Percentiles rank a stretch among this genome's conserved stretches.
phyloP scores from a whole-genome alignment of 2,888 invertebrate genomes.

The Deladenus siricidicola region DNA sequence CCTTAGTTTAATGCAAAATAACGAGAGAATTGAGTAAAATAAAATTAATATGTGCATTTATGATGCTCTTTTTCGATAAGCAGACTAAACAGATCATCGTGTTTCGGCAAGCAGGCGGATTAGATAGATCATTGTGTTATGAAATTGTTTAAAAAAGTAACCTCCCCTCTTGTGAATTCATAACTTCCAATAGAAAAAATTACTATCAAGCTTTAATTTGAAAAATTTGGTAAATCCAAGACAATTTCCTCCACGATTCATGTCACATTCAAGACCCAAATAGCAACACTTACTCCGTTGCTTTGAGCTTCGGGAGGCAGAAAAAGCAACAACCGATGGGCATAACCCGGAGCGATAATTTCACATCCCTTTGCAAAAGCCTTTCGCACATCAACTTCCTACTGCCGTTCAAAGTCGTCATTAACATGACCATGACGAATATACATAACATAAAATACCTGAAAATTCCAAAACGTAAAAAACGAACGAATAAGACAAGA shows the following conservation, averaged over 20 bases:
- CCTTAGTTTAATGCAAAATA: too few species aligned
- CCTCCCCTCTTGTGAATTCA: too few species aligned
- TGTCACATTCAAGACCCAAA: too few species aligned
- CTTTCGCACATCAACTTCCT: conserved; percentile 41
- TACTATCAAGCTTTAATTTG: neutral
- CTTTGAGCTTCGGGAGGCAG: conserved; percentile 29
- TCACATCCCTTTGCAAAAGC: conserved; percentile 18
- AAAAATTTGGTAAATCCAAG: too few species aligned
- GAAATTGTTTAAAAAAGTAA: neutral
- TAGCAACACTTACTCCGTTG: conserved; percentile 27
- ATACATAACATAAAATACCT: conserved; percentile 52
- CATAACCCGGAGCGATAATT: conserved; percentile 22
- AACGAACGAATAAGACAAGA: neutral
- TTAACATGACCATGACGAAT: conserved; percentile 46
- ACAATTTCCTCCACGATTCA: neutral
- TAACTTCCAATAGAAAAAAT: too few species aligned
- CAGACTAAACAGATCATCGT: too few species aligned
- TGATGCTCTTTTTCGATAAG: too few species aligned
- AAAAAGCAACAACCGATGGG: conserved; percentile 31
- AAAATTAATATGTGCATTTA: too few species aligned
- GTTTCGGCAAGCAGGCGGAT: too few species aligned
- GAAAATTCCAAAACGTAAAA: conserved; percentile 12
- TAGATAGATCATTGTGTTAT: too few species aligned
- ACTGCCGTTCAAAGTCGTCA: conserved; percentile 48
- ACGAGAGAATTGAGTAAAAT: neutral